Conservation (phyloP, 2,113 vertebrate species). For the Dipodomys merriami region DNA sequence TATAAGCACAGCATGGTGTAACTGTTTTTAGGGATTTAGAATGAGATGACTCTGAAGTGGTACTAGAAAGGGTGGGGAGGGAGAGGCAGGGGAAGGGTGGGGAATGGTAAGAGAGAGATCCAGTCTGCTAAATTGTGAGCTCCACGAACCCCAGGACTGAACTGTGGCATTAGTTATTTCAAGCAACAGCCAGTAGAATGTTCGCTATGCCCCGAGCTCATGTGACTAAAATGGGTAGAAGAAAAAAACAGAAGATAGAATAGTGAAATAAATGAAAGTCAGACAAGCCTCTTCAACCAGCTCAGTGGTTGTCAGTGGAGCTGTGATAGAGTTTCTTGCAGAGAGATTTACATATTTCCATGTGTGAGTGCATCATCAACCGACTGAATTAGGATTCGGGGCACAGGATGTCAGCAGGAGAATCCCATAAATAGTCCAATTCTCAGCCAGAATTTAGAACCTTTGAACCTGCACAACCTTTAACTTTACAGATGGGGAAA, state of each 20-base stretch:
- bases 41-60: too few species aligned
- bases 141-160: accelerated
- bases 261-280: background rate
- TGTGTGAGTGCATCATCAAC: background rate
- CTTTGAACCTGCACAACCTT: background rate
- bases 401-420: background rate
- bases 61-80: accelerated
- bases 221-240: background rate
- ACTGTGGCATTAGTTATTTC: background rate
- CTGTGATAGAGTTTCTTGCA: background rate
- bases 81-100: background rate
- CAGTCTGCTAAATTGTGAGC: background rate
- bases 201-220: accelerated
- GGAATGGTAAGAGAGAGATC: too few species aligned
- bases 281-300: accelerated
- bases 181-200: background rate
- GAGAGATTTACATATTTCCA: background rate
- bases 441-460: background rate
- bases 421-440: background rate
- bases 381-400: background rate
- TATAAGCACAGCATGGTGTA: too few species aligned
- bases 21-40: background rate
- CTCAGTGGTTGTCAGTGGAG: background rate
- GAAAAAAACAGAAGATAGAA: background rate
- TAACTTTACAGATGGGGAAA: background rate